phyloP scores from a whole-genome alignment of 2,797 vertebrate genomes.

The Lepidocolaptes lacrymiger region DNA sequence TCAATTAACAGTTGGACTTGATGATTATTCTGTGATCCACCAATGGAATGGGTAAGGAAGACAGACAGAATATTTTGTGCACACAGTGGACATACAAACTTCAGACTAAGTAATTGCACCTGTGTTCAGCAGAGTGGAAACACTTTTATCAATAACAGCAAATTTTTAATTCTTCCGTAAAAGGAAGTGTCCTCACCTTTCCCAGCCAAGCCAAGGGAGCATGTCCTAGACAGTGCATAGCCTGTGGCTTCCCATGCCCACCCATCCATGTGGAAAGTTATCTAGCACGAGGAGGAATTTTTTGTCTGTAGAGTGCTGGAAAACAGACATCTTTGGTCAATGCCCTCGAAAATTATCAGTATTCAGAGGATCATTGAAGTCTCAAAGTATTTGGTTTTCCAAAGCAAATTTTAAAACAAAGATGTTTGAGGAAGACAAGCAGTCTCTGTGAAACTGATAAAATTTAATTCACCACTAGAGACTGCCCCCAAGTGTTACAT shows the following conservation, averaged over 20 bases:
- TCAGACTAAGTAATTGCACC: not conserved
- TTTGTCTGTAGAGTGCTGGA: not conserved
- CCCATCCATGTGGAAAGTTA: rapidly evolving
- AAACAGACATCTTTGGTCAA: not conserved
- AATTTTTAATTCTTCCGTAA: not conserved
- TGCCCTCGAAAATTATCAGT: not conserved
- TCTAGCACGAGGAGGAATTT: not conserved
- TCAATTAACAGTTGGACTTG: not conserved
- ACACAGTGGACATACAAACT: not conserved
- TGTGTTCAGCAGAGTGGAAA: not conserved
- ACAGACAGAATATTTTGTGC: not conserved
- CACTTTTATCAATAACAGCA: not conserved
- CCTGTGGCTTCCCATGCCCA: not conserved
- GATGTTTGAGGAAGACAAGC: not conserved
- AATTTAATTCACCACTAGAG: not conserved
- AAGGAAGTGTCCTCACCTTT: not conserved
- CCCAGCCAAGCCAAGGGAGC: not conserved
- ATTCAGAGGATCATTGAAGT: not conserved
- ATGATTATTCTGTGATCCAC: not conserved
- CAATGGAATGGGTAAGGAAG: not conserved
- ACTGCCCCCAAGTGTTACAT: rapidly evolving
- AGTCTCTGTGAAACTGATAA: not conserved
- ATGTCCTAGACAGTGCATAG: not conserved
- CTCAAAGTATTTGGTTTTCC: not conserved
- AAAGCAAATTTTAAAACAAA: not conserved